Evolutionary conservation across 1,140 invertebrate genomes (phyloP).

Genomic region (Whitmania pigra): DNA sequence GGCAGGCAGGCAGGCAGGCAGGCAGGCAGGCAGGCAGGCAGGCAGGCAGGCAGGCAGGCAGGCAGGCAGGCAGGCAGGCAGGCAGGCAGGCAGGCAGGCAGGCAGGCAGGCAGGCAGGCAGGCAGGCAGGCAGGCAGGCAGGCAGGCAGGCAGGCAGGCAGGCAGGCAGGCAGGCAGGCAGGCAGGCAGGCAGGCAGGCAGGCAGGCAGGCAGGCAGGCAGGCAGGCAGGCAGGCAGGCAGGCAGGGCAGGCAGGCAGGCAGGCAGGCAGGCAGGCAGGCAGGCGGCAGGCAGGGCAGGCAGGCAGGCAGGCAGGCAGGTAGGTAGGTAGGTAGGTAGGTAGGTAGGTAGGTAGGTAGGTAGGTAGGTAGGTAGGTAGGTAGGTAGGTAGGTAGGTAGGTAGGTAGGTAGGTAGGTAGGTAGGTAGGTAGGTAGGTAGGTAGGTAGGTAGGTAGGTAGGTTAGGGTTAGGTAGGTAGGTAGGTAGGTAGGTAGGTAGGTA

Average conservation of each 20-base stretch:
- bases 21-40: slow-evolving; percentile 14
- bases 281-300: slow-evolving; percentile 21
- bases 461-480: slow-evolving; percentile 15
- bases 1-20: slow-evolving; percentile 14
- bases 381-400: too few species aligned
- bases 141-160: slow-evolving; percentile 17
- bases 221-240: too few species aligned
- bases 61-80: slow-evolving; percentile 14
- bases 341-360: too few species aligned
- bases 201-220: slow-evolving; percentile 20
- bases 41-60: slow-evolving; percentile 12
- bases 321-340: slow-evolving; percentile 4
- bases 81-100: slow-evolving; percentile 14
- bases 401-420: slow-evolving; percentile 16
- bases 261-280: slow-evolving; percentile 16
- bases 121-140: slow-evolving; percentile 8
- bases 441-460: too few species aligned
- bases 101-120: slow-evolving; percentile 11
- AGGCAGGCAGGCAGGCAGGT: slow-evolving; percentile 18
- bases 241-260: slow-evolving; percentile 21
- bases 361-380: slow-evolving; percentile 18
- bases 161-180: slow-evolving; percentile 19
- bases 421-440: slow-evolving; percentile 13
- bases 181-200: slow-evolving; percentile 19
- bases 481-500: slow-evolving; percentile 21